Conservation (phyloP, 2,888 invertebrate species). For the Ectemnius cavifrons region DNA sequence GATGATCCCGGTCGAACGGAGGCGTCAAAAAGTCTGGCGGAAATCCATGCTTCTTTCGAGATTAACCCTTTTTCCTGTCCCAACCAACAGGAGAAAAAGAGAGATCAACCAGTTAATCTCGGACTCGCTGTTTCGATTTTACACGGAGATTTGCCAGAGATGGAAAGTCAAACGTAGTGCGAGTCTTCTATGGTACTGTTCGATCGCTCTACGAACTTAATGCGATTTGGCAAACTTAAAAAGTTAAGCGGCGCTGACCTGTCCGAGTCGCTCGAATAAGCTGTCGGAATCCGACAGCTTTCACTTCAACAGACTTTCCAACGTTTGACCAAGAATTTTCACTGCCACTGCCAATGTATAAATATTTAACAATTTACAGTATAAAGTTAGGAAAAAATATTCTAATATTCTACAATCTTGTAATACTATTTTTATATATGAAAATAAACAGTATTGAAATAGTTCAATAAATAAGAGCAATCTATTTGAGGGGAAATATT, state of each 20-base stretch:
- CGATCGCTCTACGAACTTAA: slow-evolving; percentile 45
- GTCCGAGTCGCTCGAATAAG: slow-evolving; percentile 36
- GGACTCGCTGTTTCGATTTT: slow-evolving; percentile 14
- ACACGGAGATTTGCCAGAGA: slow-evolving; percentile 48
- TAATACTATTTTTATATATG: too few relatives aligned
- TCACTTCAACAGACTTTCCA: background rate
- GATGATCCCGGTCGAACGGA: slow-evolving; percentile 33
- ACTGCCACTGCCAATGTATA: too few relatives aligned
- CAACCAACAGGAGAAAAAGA: slow-evolving; percentile 13
- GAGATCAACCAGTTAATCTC: slow-evolving; percentile 52
- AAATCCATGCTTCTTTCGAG: slow-evolving; percentile 35
- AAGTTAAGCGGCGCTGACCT: slow-evolving; percentile 67
- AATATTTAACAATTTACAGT: too few relatives aligned
- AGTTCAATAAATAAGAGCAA: too few relatives aligned
- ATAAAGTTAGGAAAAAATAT: too few relatives aligned
- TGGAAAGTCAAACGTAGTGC: slow-evolving; percentile 7
- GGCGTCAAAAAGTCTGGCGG: slow-evolving; percentile 10
- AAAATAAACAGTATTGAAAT: too few relatives aligned
- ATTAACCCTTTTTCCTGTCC: slow-evolving; percentile 27
- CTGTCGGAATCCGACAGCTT: slow-evolving; percentile 14
- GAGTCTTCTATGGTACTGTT: slow-evolving; percentile 29
- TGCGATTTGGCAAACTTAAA: slow-evolving; percentile 67
- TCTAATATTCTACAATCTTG: too few relatives aligned
- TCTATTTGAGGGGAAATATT: too few relatives aligned
- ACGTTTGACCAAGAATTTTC: too few relatives aligned